Evolutionary conservation across 2,888 invertebrate genomes (phyloP).

Genomic region (Electrophaes corylata): DNA sequence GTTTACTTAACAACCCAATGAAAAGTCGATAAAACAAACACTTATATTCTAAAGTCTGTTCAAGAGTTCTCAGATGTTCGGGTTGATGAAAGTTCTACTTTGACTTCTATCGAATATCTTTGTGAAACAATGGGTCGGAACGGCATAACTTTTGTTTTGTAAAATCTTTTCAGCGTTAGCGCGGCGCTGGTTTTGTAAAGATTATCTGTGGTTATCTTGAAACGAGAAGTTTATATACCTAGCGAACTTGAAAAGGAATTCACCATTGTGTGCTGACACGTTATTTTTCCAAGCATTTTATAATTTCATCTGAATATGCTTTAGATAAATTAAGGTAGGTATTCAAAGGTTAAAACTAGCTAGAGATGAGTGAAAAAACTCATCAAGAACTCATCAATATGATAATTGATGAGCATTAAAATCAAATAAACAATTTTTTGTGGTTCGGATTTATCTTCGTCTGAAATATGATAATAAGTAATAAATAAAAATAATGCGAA

Average conservation of each 20-base stretch:
- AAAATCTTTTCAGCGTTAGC: slow-evolving; percentile 2
- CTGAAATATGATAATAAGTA: no score
- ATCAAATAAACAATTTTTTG: no score
- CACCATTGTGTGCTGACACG: no score
- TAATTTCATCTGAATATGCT: no score
- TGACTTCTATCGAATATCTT: slow-evolving; percentile 19
- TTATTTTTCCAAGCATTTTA: no score
- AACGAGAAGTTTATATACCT: not conserved
- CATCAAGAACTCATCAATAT: no score
- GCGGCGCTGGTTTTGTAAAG: slow-evolving; percentile 2
- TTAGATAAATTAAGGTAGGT: no score
- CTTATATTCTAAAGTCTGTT: slow-evolving; percentile 17
- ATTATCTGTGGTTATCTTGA: slow-evolving; percentile 1
- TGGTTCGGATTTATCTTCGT: no score
- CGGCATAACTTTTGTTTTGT: slow-evolving; percentile 19
- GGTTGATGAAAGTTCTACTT: slow-evolving; percentile 23
- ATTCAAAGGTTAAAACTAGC: no score
- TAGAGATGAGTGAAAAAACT: no score
- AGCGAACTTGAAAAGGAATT: not conserved
- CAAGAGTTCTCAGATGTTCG: slow-evolving; percentile 9
- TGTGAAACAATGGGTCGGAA: slow-evolving; percentile 11
- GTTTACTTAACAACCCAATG: slow-evolving; percentile 16
- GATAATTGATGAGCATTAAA: no score
- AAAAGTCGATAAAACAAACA: slow-evolving; percentile 28
- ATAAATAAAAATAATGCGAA: no score